Conservation (phyloP, 2,113 vertebrate species). For the Mesoclemmys tuberculata region DNA sequence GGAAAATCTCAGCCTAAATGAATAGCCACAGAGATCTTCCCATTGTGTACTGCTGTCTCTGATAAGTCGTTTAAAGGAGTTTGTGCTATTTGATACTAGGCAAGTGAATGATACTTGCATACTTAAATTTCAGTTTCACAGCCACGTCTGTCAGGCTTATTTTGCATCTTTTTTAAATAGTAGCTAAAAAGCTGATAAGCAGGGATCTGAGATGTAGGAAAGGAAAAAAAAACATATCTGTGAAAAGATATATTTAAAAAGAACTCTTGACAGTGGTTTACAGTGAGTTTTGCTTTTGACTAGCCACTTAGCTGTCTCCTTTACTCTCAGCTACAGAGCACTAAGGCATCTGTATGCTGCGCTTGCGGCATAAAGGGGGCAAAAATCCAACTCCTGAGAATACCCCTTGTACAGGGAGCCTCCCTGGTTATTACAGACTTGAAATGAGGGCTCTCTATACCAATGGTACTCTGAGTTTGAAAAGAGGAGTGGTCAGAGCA, state of each 20-base stretch:
- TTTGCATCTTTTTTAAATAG: neutral
- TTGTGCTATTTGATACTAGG: neutral
- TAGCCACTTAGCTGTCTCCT: neutral
- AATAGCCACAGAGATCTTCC: neutral
- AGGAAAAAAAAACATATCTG: neutral
- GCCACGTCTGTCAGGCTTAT: neutral
- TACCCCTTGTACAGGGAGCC: neutral
- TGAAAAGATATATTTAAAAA: neutral
- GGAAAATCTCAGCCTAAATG: neutral
- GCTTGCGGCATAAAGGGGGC: neutral
- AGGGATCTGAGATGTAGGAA: neutral
- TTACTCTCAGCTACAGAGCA: neutral
- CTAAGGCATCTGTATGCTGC: accelerated
- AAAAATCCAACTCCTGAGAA: neutral
- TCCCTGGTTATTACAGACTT: neutral
- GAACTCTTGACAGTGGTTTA: neutral
- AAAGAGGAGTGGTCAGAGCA: neutral
- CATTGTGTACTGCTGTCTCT: neutral
- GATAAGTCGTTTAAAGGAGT: neutral
- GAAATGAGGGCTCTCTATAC: neutral
- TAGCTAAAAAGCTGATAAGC: neutral
- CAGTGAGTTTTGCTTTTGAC: neutral
- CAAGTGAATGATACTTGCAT: neutral
- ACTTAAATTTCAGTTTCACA: neutral
- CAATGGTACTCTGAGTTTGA: neutral